Base-by-base conservation (phyloP, 2,113 vertebrate species). In the Synchiropus splendidus region DNA sequence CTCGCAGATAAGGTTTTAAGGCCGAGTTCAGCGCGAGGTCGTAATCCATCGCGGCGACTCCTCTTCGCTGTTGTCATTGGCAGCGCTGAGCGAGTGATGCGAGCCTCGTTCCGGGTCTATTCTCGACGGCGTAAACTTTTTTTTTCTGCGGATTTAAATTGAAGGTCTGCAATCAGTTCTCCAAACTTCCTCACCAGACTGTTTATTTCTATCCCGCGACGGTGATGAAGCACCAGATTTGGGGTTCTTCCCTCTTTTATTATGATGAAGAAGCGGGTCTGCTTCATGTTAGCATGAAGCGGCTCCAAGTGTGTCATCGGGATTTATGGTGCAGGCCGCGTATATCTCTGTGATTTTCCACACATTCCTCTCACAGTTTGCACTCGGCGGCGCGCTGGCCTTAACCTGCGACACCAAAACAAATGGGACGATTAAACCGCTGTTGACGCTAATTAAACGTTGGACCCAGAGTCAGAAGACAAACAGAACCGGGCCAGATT, bases 121-220 rank as follows among this genome's bases (percentile, higher is more conserved):
- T 27, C 21, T 27, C 4, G 21, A 27, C 8, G 21, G 4, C 8
- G 21, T 27, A 27, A 27, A 27, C 4, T 27, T 27, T 27, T 27
- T 27, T 27, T 8, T 27, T 27, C 21, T 27, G 21, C 21, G 74
- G 68, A 47, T 55, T 10, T 39, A 64, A 64, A 72, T 73, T 44
- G 48, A 55, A 69, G 67, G 70, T 63, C 70, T 82, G 72, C 83
- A 83, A 80, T 84, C 73, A 83, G 59, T 61, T 73, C 70, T 64
- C 64, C 54, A 70, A 72, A 77, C 67, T 60, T 70, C 63, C 39
- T 57, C 51, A 63, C 67, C 57, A 32, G 47, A 18, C 61, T 71
- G 70, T 79, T 74, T 68, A 72, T 71, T 78, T 77, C 68, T 48
- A 58, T 55, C 62, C 67, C 33, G 42, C 60, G 70, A 74, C 61